Evolutionary conservation across 2,888 invertebrate genomes (phyloP).

Genomic region (Cetonia aurata): DNA sequence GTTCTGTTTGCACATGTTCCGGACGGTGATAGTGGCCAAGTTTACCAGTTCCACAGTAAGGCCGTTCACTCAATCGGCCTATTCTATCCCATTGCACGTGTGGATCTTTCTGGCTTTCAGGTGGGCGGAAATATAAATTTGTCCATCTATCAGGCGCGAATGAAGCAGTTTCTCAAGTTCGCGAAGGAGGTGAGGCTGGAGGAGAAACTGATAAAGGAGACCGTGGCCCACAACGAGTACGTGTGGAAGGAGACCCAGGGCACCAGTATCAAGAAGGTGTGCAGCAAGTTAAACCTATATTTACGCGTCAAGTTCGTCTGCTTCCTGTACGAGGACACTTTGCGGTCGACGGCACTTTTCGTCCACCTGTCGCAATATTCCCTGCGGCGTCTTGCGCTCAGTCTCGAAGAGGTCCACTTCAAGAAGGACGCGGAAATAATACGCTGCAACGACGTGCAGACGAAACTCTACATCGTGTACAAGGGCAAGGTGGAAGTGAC

Average conservation of each 20-base stretch:
- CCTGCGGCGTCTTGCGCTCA: constrained; percentile 17
- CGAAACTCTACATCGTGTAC: constrained; percentile 51
- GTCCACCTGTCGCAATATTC: constrained; percentile 34
- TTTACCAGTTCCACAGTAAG: constrained; percentile 44
- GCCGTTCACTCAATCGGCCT: no score
- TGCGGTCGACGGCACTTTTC: constrained; percentile 36
- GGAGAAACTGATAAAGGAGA: constrained; percentile 49
- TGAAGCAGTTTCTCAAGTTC: constrained; percentile 52
- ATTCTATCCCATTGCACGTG: no score
- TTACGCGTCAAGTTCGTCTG: constrained; percentile 31
- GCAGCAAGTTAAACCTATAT: constrained; percentile 34
- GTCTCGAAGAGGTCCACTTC: constrained; percentile 46
- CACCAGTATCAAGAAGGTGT: constrained; percentile 35
- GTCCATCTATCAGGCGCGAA: constrained; percentile 49
- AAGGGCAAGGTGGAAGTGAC: constrained; percentile 46
- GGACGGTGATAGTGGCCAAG: constrained; percentile 29
- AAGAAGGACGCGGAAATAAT: constrained; percentile 53
- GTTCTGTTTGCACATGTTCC: constrained; percentile 20
- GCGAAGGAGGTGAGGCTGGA: constrained; percentile 49
- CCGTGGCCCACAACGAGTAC: constrained; percentile 52
- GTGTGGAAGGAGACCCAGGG: constrained; percentile 51
- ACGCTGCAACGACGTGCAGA: constrained; percentile 54
- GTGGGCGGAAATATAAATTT: constrained; percentile 51
- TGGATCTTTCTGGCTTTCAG: constrained; percentile 43
- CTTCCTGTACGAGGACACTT: constrained; percentile 38